Evolutionary conservation across 2,888 invertebrate genomes (phyloP).

Genomic region (Sceliomorpha sp.): DNA sequence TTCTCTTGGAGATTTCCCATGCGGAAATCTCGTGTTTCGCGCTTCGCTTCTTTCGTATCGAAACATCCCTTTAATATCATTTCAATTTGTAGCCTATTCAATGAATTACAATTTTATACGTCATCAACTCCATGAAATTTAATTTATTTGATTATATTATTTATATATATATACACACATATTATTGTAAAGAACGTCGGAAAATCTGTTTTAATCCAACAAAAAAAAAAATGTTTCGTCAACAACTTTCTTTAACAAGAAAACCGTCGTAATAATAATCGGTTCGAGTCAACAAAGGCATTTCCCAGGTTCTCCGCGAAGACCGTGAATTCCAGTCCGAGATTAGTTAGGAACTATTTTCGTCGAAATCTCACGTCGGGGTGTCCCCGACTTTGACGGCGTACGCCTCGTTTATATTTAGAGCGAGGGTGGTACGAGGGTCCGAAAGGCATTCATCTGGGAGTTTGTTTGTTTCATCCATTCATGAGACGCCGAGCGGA

Average conservation of each 20-base stretch:
- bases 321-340: conserved; percentile 26
- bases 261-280: no score
- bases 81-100: conserved; percentile 6
- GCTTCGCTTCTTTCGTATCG: conserved; percentile 1
- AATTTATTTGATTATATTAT: no score
- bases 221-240: no score
- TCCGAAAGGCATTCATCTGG: conserved; percentile 41
- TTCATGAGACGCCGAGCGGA: conserved; percentile 51
- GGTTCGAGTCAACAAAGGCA: conserved; percentile 20
- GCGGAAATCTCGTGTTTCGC: conserved; percentile 11
- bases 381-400: conserved; percentile 38
- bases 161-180: no score
- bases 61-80: conserved; percentile 16
- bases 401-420: conserved; percentile 51
- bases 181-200: no score
- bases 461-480: conserved; percentile 52
- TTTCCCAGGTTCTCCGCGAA: conserved; percentile 31
- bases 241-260: no score
- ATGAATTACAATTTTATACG: conserved; percentile 18
- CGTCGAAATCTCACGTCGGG: conserved; percentile 42
- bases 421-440: conserved; percentile 48
- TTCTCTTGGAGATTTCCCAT: conserved; percentile 24
- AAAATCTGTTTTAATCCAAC: no score
- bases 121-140: no score
- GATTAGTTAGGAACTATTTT: conserved; percentile 42